A percentile compares a stretch with the other conserved stretches of the same genome.
Conservation (phyloP, 2,797 vertebrate species). For the Melanotaenia pygmaea region DNA sequence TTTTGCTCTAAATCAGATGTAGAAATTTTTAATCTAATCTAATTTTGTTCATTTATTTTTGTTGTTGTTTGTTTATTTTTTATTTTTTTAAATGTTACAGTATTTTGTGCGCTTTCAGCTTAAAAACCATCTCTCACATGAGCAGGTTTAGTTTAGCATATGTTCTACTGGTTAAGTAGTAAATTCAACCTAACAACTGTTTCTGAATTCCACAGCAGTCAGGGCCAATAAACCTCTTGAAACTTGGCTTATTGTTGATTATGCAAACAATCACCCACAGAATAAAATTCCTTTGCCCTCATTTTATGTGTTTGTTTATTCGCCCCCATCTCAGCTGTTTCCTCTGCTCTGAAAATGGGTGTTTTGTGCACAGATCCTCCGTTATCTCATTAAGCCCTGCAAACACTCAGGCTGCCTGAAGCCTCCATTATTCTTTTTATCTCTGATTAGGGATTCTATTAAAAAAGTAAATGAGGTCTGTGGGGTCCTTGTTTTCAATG, state of each 20-base stretch:
- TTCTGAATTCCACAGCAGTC: constrained; percentile 13
- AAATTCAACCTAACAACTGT: not conserved
- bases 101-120: too few relatives aligned
- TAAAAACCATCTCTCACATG: too few relatives aligned
- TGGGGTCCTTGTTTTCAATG: constrained; percentile 44
- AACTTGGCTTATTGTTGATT: constrained; percentile 44
- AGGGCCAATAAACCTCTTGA: not conserved
- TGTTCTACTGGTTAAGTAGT: not conserved
- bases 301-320: constrained; percentile 64
- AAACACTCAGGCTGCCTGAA: constrained; percentile 63
- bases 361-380: constrained; percentile 56
- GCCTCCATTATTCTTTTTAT: constrained; percentile 71
- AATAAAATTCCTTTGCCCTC: constrained; percentile 54
- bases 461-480: constrained; percentile 73
- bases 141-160: too few relatives aligned
- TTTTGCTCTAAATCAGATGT: too few relatives aligned
- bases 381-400: constrained; percentile 70
- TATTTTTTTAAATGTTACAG: too few relatives aligned
- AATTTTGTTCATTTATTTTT: too few relatives aligned
- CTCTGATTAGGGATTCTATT: constrained; percentile 74
- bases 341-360: constrained; percentile 39
- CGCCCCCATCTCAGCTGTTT: constrained; percentile 31
- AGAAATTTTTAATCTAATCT: too few relatives aligned
- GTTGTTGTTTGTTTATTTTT: too few relatives aligned
- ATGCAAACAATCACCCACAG: constrained; percentile 53